Evolutionary conservation across 1,140 invertebrate genomes (phyloP).

Genomic region (Trypoxylus dichotomus): DNA sequence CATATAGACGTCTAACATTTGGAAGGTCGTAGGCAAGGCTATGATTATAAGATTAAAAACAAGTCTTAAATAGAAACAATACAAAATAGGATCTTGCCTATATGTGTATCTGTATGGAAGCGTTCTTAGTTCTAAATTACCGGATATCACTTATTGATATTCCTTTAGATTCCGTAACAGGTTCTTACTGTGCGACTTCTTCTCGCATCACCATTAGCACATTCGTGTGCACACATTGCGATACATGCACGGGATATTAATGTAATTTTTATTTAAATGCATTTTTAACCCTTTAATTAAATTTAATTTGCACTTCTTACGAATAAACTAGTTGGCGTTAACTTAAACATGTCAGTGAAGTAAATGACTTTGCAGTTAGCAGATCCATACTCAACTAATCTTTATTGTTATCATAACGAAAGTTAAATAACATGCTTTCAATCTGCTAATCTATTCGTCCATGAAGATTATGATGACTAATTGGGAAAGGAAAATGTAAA

Average conservation of each 20-base stretch:
- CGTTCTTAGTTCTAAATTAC: neutral
- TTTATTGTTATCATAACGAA: neutral
- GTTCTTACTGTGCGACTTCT: neutral
- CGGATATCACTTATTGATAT: neutral
- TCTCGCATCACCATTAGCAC: constrained; percentile 1
- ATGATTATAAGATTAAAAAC: neutral
- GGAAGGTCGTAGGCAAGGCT: neutral
- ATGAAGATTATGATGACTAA: neutral
- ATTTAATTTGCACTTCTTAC: constrained; percentile 11
- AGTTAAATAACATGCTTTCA: neutral
- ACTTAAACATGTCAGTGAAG: constrained; percentile 8
- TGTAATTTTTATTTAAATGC: constrained; percentile 20
- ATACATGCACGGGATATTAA: neutral
- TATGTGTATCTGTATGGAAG: no score
- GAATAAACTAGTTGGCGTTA: neutral
- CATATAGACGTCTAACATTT: neutral
- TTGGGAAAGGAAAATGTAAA: neutral
- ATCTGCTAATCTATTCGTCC: neutral
- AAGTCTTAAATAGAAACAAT: neutral
- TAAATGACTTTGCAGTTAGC: neutral
- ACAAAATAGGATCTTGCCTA: no score
- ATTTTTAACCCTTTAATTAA: constrained; percentile 14
- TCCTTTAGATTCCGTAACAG: neutral
- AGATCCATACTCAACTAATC: neutral
- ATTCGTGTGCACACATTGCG: neutral